Conservation (phyloP, 2,888 invertebrate species). For the Dinocampus coccinellae region DNA sequence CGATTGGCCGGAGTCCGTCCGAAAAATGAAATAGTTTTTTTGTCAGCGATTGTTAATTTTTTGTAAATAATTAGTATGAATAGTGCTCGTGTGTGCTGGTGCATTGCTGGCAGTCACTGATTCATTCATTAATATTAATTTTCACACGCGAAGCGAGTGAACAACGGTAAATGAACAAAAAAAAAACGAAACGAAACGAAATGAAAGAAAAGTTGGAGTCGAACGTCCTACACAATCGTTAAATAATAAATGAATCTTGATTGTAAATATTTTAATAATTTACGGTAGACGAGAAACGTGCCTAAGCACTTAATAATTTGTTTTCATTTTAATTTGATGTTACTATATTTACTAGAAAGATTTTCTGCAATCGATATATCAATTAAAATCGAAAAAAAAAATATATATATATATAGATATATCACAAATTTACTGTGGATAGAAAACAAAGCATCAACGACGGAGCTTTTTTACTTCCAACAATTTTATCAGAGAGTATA, state of each 20-base stretch:
- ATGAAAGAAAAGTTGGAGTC: not conserved
- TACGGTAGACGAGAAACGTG: constrained; percentile 29
- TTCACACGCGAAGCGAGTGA: not conserved
- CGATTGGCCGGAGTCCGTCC: constrained; percentile 67
- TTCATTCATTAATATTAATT: not conserved
- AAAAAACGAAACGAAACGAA: not conserved
- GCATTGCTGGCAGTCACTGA: not conserved
- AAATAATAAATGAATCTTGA: not conserved
- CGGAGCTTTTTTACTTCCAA: not conserved
- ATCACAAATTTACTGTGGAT: not conserved
- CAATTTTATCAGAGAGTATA: constrained; percentile 25
- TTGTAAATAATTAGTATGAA: constrained; percentile 20
- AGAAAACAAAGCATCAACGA: not conserved
- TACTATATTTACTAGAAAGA: not conserved
- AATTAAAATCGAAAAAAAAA: not conserved
- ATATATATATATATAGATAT: not conserved
- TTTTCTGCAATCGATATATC: not conserved
- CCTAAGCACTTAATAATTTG: constrained; percentile 23
- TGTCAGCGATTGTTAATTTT: constrained; percentile 12
- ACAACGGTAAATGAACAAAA: not conserved
- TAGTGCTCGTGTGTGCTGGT: not conserved
- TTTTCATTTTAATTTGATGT: not conserved
- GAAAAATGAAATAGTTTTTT: constrained; percentile 47
- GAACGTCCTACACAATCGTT: not conserved
- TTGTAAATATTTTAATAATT: constrained; percentile 33